These are phyloP conservation scores for Harpagoxenus sublaevis DNA, from an alignment of 2,888 invertebrate genomes.

Conservation along the genomic window DNA sequence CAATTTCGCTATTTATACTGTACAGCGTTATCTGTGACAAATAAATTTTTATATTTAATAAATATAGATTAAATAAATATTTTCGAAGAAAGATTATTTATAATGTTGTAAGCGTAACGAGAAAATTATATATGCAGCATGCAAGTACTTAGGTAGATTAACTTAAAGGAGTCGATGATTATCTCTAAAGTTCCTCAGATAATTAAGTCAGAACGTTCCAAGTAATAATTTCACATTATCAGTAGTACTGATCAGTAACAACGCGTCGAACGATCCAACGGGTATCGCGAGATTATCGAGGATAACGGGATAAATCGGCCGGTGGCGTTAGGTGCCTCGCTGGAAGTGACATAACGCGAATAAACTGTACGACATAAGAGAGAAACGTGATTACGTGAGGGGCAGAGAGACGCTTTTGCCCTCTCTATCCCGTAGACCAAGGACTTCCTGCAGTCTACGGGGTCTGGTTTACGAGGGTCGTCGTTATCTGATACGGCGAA, in stretches of 20 bases:
- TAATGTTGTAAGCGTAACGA: neutral
- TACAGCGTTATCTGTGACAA: neutral
- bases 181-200: neutral
- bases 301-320: conserved; percentile 64
- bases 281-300: conserved; percentile 16
- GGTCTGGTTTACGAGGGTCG: conserved; percentile 65
- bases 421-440: conserved; percentile 17
- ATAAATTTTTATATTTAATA: neutral
- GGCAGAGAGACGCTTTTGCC: conserved; percentile 16
- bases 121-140: neutral
- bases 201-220: neutral
- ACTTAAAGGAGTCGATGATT: neutral
- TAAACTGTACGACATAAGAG: conserved; percentile 68
- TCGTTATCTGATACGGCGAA: conserved; percentile 69
- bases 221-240: conserved; percentile 4
- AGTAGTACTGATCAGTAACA: neutral
- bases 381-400: conserved; percentile 65
- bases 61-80: neutral
- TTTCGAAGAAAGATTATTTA: neutral
- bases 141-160: neutral
- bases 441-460: conserved; percentile 52
- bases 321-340: conserved; percentile 54
- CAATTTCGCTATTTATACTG: neutral
- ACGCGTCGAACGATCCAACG: conserved; percentile 1
- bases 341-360: conserved; percentile 71